phyloP scores from a whole-genome alignment of 2,888 invertebrate species.

The Morpho deidamia region DNA sequence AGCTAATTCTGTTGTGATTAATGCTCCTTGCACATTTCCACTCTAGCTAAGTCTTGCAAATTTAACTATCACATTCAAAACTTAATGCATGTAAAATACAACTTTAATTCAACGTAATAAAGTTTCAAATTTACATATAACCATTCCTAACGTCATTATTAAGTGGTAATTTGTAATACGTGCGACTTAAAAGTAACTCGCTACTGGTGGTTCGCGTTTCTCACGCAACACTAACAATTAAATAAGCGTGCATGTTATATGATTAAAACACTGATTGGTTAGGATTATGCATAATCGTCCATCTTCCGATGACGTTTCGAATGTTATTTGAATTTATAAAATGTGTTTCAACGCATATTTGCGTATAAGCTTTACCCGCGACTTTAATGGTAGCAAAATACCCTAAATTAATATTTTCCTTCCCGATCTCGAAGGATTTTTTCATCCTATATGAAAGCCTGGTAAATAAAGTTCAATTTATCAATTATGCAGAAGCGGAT shows the following conservation, averaged over 20 bases:
- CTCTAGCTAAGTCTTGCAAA: conserved; percentile 47
- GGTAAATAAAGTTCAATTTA: too few species aligned
- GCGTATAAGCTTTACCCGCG: too few species aligned
- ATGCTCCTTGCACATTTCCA: conserved; percentile 72
- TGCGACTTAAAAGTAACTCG: conserved; percentile 53
- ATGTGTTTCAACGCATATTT: neutral
- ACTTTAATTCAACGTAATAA: conserved; percentile 32
- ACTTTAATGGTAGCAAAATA: too few species aligned
- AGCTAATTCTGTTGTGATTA: conserved; percentile 78
- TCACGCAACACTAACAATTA: conserved; percentile 72
- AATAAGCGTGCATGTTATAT: conserved; percentile 56
- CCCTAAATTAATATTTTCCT: too few species aligned
- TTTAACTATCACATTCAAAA: conserved; percentile 20
- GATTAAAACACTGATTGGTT: conserved; percentile 51
- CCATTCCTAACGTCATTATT: conserved; percentile 7
- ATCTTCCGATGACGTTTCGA: conserved; percentile 10
- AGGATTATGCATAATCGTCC: conserved; percentile 29
- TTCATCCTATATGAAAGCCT: too few species aligned
- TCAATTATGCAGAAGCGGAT: too few species aligned
- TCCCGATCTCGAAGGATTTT: too few species aligned
- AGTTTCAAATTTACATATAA: neutral
- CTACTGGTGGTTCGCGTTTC: conserved; percentile 71
- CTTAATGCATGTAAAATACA: conserved; percentile 25
- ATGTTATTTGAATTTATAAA: conserved; percentile 6
- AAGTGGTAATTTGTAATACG: conserved; percentile 30